Conservation (phyloP, 1,140 invertebrate species). For the Caenorhabditis tropicalis region DNA sequence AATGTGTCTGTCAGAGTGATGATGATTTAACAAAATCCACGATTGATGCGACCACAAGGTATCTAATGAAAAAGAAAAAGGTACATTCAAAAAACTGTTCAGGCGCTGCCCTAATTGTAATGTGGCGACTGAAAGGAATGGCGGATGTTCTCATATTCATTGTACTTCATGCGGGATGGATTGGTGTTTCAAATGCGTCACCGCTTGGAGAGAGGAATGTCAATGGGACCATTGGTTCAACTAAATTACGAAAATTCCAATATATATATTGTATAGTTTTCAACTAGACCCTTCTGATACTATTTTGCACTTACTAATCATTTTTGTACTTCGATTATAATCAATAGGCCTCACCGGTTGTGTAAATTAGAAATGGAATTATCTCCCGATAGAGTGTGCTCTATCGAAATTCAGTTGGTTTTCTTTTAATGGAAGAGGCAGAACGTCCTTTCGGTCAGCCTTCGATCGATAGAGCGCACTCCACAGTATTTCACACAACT, state of each 20-base stretch:
- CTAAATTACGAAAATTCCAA: not conserved
- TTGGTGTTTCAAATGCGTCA: conserved; percentile 56
- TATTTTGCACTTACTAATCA: not conserved
- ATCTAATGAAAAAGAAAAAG: not conserved
- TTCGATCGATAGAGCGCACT: no score
- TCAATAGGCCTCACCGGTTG: no score
- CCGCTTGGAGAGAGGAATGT: conserved; percentile 55
- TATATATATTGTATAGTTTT: not conserved
- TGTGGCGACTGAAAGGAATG: conserved; percentile 47
- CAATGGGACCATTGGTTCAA: conserved; percentile 60
- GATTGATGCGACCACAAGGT: conserved; percentile 46
- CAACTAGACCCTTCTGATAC: no score
- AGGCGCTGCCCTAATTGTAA: conserved; percentile 50
- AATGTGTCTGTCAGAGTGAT: conserved; percentile 18
- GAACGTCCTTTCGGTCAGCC: no score
- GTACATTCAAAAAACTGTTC: not conserved
- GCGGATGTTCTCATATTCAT: conserved; percentile 56
- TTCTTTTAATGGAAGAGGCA: no score
- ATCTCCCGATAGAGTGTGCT: no score
- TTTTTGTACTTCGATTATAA: not conserved
- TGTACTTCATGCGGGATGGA: conserved; percentile 56
- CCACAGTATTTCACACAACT: no score
- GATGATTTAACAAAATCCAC: conserved; percentile 30
- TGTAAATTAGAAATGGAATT: no score
- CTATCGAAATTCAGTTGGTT: no score